A percentile compares a stretch with the other conserved stretches of the same genome.
phyloP scores from a whole-genome alignment of 1,140 invertebrate genomes.

The Ceratina australensis region DNA sequence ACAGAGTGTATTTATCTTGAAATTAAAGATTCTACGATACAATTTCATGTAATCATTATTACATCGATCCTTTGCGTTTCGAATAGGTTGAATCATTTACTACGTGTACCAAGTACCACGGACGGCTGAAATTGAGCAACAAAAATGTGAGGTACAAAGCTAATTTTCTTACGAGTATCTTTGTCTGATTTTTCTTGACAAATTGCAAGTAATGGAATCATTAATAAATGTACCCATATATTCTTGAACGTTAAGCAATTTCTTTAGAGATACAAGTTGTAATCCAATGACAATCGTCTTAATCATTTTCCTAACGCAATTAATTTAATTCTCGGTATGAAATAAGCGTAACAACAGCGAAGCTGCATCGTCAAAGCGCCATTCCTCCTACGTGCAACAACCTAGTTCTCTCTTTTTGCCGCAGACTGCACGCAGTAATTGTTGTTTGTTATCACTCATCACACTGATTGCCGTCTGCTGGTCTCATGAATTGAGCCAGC shows the following conservation, averaged over 20 bases:
- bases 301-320: neutral
- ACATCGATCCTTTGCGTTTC: too few species aligned
- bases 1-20: neutral
- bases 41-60: too few species aligned
- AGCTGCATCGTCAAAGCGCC: conserved; percentile 9
- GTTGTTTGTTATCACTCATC: conserved; percentile 65
- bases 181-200: too few species aligned
- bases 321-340: neutral
- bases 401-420: conserved; percentile 34
- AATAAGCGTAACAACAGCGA: neutral
- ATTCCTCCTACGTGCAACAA: conserved; percentile 21
- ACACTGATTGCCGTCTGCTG: conserved; percentile 63
- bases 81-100: too few species aligned
- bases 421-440: conserved; percentile 46
- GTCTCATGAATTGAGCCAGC: conserved; percentile 47
- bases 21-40: neutral
- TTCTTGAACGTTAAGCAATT: neutral
- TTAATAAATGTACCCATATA: neutral
- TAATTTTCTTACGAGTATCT: too few species aligned
- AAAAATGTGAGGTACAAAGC: too few species aligned
- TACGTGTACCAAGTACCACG: too few species aligned
- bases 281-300: too few species aligned
- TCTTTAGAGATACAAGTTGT: neutral
- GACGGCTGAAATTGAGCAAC: too few species aligned
- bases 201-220: neutral